phyloP scores from a whole-genome alignment of 2,888 invertebrate species.

The Nomada fabriciana region DNA sequence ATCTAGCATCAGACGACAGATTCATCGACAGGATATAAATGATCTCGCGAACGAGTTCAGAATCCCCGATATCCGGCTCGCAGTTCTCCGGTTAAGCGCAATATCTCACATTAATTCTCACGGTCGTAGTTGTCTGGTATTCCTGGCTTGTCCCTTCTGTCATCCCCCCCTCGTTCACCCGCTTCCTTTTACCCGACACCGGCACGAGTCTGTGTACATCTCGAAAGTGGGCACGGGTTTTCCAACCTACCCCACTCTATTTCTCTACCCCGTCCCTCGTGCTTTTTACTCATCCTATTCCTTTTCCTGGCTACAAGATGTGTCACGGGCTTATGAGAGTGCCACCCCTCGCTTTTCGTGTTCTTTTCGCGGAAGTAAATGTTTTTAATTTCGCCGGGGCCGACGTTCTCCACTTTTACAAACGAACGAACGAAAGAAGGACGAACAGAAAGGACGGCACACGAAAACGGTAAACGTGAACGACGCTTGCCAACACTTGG shows the following conservation, averaged over 20 bases:
- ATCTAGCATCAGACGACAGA: not conserved
- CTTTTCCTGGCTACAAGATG: conserved; percentile 66
- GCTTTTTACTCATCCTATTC: conserved; percentile 62
- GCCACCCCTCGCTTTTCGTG: conserved; percentile 56
- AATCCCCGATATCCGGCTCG: conserved; percentile 23
- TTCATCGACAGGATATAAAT: conserved; percentile 11
- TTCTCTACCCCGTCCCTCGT: conserved; percentile 30
- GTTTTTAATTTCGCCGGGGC: conserved; percentile 75
- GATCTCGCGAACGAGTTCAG: conserved; percentile 17
- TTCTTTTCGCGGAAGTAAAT: conserved; percentile 73
- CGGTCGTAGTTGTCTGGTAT: conserved; percentile 45
- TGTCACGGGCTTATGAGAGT: conserved; percentile 75
- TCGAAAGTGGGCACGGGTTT: conserved; percentile 53
- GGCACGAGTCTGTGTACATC: conserved; percentile 60
- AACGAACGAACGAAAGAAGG: conserved; percentile 23
- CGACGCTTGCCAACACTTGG: conserved; percentile 52
- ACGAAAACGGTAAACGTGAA: conserved; percentile 37
- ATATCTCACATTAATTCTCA: conserved; percentile 63
- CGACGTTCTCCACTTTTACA: conserved; percentile 43
- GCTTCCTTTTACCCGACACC: conserved; percentile 37
- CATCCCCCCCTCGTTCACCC: conserved; percentile 17
- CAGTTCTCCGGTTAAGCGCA: conserved; percentile 32
- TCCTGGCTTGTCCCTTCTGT: conserved; percentile 41
- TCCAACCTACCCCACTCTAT: conserved; percentile 19
- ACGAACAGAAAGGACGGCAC: conserved; percentile 13